phyloP scores from a whole-genome alignment of 2,797 vertebrate species.

The Tenualosa ilisha region DNA sequence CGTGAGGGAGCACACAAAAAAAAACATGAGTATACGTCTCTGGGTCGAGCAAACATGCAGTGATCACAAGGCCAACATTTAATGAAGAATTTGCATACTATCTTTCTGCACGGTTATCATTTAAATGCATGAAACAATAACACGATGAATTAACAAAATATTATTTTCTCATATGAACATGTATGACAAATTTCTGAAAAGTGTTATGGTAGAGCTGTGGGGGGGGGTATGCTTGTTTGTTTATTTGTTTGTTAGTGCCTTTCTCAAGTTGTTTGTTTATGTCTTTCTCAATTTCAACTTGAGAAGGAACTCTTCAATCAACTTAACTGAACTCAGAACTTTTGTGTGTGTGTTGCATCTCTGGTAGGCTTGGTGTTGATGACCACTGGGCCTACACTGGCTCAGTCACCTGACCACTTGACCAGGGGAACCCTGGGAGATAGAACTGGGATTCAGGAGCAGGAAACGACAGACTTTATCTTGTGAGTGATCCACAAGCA shows the following conservation, averaged over 20 bases:
- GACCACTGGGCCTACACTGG: neutral
- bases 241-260: neutral
- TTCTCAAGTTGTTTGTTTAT: neutral
- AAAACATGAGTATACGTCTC: neutral
- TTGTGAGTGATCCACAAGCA: conserved; percentile 62
- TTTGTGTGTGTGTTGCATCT: neutral
- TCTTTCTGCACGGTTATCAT: neutral
- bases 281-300: neutral
- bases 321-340: neutral
- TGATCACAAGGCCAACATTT: neutral
- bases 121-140: neutral
- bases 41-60: neutral
- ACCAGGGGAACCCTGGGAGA: conserved; percentile 50
- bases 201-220: neutral
- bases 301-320: neutral
- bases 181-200: neutral
- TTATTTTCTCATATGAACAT: neutral
- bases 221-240: no score
- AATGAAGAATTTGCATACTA: neutral
- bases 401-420: conserved; percentile 49
- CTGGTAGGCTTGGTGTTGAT: neutral
- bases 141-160: neutral
- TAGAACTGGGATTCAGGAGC: conserved; percentile 41
- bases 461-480: conserved; percentile 71
- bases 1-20: no score